phyloP scores from a whole-genome alignment of 2,113 vertebrate genomes.

The Petrocephalus zakoni region DNA sequence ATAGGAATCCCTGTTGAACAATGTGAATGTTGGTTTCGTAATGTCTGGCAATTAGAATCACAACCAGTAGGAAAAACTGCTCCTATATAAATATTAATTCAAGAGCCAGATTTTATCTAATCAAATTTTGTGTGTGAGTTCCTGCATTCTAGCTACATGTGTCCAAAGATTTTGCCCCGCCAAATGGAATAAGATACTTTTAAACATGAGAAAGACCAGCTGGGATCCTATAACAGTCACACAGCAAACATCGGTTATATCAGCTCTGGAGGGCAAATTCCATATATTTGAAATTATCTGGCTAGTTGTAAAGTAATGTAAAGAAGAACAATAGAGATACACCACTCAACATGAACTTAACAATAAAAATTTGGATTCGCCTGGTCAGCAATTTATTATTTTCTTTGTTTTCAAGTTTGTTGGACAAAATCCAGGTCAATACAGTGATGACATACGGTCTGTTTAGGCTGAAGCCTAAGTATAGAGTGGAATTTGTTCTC shows the following conservation, averaged over 20 bases:
- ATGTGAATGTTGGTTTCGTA: background rate
- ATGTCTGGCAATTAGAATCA: background rate
- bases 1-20: background rate
- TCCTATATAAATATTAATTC: background rate
- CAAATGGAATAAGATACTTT: background rate
- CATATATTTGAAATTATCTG: background rate
- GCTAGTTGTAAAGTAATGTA: background rate
- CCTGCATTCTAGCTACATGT: background rate
- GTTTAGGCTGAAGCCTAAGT: background rate
- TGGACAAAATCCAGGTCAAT: background rate
- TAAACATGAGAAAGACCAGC: background rate
- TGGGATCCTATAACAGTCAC: background rate
- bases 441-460: background rate
- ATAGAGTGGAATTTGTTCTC: background rate
- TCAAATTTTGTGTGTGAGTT: background rate
- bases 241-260: background rate
- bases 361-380: background rate
- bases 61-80: background rate
- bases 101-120: background rate
- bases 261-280: background rate
- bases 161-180: background rate
- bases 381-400: background rate
- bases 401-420: background rate
- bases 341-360: background rate
- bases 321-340: background rate